These are phyloP conservation scores for Stegodyphus dumicola DNA, from an alignment of 1,140 invertebrate species.

Conservation along the genomic window DNA sequence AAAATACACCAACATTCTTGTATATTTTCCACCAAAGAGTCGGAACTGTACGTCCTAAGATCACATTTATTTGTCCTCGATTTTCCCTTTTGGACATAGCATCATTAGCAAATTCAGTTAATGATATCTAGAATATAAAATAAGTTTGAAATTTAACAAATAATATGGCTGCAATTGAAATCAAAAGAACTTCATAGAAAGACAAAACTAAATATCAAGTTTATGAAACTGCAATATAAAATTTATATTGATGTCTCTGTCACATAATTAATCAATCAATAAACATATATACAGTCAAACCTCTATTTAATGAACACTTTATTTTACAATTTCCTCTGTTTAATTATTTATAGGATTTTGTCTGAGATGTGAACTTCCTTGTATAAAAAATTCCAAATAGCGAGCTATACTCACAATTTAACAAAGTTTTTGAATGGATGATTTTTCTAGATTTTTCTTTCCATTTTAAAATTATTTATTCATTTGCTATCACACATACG, in stretches of 20 bases:
- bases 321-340: neutral
- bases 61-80: constrained; percentile 19
- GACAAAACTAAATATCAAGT: too few species aligned
- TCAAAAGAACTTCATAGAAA: neutral
- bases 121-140: constrained; percentile 23
- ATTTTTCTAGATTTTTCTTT: too few species aligned
- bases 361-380: too few species aligned
- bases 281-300: neutral
- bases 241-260: neutral
- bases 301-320: neutral
- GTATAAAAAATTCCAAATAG: too few species aligned
- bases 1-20: constrained; percentile 77
- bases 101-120: constrained; percentile 46
- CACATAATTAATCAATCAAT: neutral
- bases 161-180: neutral
- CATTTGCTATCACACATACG: too few species aligned
- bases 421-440: too few species aligned
- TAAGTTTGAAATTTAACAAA: neutral
- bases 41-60: constrained; percentile 27
- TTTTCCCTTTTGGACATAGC: constrained; percentile 5
- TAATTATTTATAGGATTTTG: too few species aligned
- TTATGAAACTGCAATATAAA: too few species aligned
- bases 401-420: too few species aligned
- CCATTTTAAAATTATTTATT: too few species aligned
- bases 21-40: constrained; percentile 55